Evolutionary conservation across 2,888 invertebrate species (phyloP).

Genomic region (Conistra vaccinii): DNA sequence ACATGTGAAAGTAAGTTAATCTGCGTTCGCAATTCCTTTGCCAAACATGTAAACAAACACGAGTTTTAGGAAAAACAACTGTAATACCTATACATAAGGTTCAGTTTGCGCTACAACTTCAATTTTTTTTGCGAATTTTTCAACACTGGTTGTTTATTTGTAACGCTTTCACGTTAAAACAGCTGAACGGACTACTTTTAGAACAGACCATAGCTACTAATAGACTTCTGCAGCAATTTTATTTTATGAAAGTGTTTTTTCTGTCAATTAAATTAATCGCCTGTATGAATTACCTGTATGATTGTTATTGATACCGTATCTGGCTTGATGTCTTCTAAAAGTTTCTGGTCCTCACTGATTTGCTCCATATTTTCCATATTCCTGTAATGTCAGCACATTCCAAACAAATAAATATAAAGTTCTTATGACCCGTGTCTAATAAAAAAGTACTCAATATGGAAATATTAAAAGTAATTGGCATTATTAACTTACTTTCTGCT

Average conservation of each 20-base stretch:
- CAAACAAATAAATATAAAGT: constrained; percentile 57
- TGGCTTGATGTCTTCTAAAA: constrained; percentile 85
- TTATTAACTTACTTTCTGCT: constrained; percentile 84
- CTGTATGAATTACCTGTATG: constrained; percentile 85
- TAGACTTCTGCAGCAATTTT: neutral
- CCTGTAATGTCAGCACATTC: constrained; percentile 67
- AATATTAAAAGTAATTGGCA: neutral
- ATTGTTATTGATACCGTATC: constrained; percentile 88
- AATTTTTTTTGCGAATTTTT: no score
- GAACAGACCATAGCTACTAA: neutral
- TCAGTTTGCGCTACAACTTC: no score
- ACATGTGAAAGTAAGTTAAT: no score
- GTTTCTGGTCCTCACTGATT: constrained; percentile 72
- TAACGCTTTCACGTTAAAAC: no score
- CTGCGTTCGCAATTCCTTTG: no score
- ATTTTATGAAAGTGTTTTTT: neutral
- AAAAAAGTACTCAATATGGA: neutral
- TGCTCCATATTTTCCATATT: constrained; percentile 77
- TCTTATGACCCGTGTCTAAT: neutral
- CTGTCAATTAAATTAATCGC: neutral
- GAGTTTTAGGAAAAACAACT: no score
- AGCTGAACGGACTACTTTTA: no score
- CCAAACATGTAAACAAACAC: no score
- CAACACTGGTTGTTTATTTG: no score
- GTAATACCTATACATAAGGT: no score